These are phyloP conservation scores for Loripinus fragilis DNA, from an alignment of 2,888 invertebrate species.

Conservation along the genomic window DNA sequence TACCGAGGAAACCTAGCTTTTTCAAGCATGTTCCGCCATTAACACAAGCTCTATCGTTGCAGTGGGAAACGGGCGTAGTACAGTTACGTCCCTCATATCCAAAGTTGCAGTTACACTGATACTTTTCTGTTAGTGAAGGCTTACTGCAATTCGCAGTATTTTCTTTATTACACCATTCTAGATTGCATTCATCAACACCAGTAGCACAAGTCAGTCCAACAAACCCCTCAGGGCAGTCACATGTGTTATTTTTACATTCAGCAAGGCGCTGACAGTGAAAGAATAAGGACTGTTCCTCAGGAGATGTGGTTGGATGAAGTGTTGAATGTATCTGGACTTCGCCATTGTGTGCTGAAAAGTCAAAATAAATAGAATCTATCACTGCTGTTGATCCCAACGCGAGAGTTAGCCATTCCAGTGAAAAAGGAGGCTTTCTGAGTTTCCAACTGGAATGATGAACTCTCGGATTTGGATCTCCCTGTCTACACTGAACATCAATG, in stretches of 20 bases:
- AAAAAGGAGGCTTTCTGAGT: too few relatives aligned
- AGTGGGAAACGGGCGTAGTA: neutral
- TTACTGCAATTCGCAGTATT: constrained; percentile 44
- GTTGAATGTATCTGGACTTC: too few relatives aligned
- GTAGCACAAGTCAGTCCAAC: constrained; percentile 20
- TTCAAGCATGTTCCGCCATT: constrained; percentile 47
- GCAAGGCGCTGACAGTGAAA: too few relatives aligned
- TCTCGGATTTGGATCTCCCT: too few relatives aligned
- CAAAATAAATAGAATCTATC: too few relatives aligned
- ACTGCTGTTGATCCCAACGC: too few relatives aligned
- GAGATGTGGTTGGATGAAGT: too few relatives aligned
- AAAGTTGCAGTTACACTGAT: constrained; percentile 42
- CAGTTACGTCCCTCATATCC: constrained; percentile 45
- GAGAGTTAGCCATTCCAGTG: too few relatives aligned
- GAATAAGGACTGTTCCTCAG: too few relatives aligned
- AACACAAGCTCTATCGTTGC: constrained; percentile 21
- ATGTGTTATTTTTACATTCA: neutral
- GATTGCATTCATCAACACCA: neutral
- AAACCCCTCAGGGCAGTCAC: neutral
- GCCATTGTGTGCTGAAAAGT: too few relatives aligned
- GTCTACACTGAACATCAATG: too few relatives aligned
- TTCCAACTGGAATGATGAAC: too few relatives aligned
- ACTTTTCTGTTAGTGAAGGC: constrained; percentile 38
- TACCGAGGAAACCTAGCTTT: constrained; percentile 30
- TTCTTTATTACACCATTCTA: neutral